Evolutionary conservation across 2,888 invertebrate genomes (phyloP).

Genomic region (Achlya flavicornis): DNA sequence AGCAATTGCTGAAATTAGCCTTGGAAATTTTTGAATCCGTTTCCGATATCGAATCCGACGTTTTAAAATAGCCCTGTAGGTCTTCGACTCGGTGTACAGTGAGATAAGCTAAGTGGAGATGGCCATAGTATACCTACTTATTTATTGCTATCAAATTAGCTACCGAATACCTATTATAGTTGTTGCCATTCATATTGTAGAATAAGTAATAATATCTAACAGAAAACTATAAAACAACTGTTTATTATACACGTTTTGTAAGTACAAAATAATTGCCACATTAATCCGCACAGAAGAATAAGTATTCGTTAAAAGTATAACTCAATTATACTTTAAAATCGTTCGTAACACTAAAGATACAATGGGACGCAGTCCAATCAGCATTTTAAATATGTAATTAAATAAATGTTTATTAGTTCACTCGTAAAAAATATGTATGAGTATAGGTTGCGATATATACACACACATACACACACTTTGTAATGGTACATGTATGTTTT

Average conservation of each 20-base stretch:
- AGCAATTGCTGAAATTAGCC: no score
- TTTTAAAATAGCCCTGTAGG: no score
- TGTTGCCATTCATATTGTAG: no score
- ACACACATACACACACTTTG: neutral
- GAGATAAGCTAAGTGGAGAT: no score
- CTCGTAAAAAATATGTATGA: slow-evolving; percentile 1
- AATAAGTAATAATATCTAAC: no score
- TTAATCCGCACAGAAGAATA: neutral
- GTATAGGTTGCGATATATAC: neutral
- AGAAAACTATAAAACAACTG: neutral
- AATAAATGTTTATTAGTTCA: slow-evolving; percentile 12
- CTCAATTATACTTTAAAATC: slow-evolving; percentile 7
- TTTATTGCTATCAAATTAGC: no score
- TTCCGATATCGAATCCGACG: no score
- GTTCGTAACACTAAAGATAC: slow-evolving; percentile 4
- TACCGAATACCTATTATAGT: neutral
- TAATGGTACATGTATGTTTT: neutral
- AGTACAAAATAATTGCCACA: neutral
- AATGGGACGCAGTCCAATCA: slow-evolving; percentile 5
- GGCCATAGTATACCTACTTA: no score
- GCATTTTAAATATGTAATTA: slow-evolving; percentile 11
- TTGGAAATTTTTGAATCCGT: no score
- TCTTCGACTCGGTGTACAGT: no score
- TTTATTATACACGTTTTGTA: neutral
- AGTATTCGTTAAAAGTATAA: neutral